Evolutionary conservation across 2,888 invertebrate species (phyloP).

Genomic region (Eumacrocentrus americanus): DNA sequence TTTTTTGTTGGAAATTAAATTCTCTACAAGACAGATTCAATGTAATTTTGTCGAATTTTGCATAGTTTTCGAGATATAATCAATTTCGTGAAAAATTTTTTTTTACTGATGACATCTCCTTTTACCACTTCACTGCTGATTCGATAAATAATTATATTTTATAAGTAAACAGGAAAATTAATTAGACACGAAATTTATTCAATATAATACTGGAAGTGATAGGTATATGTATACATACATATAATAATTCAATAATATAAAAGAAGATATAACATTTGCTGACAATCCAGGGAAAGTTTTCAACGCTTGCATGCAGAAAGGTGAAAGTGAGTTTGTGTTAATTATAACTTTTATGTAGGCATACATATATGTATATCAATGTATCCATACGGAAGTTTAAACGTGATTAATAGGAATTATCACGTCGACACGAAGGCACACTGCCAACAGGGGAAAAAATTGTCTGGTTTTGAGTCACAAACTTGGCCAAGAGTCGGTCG

Average conservation of each 20-base stretch:
- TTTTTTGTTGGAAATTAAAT: too few species aligned
- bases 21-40: too few species aligned
- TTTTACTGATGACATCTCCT: too few species aligned
- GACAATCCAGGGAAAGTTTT: slow-evolving; percentile 19
- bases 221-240: too few species aligned
- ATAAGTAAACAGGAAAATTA: too few species aligned
- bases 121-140: too few species aligned
- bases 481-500: not conserved
- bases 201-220: too few species aligned
- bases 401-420: slow-evolving; percentile 31
- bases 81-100: too few species aligned
- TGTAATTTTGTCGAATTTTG: too few species aligned
- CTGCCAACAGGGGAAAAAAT: slow-evolving; percentile 29
- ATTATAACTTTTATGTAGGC: slow-evolving; percentile 19
- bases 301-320: slow-evolving; percentile 13
- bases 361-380: slow-evolving; percentile 1
- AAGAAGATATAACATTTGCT: slow-evolving; percentile 10
- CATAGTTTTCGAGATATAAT: too few species aligned
- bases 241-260: not conserved
- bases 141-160: too few species aligned
- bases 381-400: slow-evolving; percentile 31
- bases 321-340: slow-evolving; percentile 21
- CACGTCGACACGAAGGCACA: slow-evolving; percentile 33
- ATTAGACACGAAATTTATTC: too few species aligned
- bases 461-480: slow-evolving; percentile 23